Percentiles rank a stretch among this genome's conserved stretches.
Conservation (phyloP, 2,113 vertebrate genomes). For the Hucho hucho region DNA sequence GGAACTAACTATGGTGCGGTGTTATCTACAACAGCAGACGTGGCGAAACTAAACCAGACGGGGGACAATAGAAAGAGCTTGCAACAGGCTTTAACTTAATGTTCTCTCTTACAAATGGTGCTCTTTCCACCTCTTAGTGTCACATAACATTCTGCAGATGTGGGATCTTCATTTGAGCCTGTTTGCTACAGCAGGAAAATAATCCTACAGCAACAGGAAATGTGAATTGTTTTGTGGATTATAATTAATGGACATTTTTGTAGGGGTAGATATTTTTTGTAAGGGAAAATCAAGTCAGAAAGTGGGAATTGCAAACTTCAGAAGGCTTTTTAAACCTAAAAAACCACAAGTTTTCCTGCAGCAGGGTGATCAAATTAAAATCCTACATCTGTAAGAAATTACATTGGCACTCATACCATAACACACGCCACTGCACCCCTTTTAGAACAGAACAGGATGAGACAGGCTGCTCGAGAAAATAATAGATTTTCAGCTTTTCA, state of each 20-base stretch:
- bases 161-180: too few species aligned
- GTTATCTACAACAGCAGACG: not conserved
- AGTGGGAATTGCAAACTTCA: too few species aligned
- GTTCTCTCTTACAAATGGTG: slow-evolving; percentile 14
- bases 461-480: not conserved
- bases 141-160: slow-evolving; percentile 17
- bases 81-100: not conserved
- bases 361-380: too few species aligned
- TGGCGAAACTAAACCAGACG: slow-evolving; percentile 4
- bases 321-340: too few species aligned
- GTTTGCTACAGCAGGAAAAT: too few species aligned
- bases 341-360: too few species aligned
- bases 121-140: slow-evolving; percentile 12
- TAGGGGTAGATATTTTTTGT: too few species aligned
- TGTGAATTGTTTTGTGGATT: too few species aligned
- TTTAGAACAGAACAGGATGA: not conserved
- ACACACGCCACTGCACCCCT: slow-evolving; percentile 5
- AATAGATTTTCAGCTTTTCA: slow-evolving; percentile 24
- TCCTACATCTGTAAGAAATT: not conserved
- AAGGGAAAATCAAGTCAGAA: too few species aligned
- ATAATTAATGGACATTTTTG: too few species aligned
- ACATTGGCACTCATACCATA: slow-evolving; percentile 6
- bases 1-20: not conserved
- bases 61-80: slow-evolving; percentile 16
- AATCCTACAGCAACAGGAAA: too few species aligned